phyloP scores from a whole-genome alignment of 2,113 vertebrate species.

The Felis chaus region DNA sequence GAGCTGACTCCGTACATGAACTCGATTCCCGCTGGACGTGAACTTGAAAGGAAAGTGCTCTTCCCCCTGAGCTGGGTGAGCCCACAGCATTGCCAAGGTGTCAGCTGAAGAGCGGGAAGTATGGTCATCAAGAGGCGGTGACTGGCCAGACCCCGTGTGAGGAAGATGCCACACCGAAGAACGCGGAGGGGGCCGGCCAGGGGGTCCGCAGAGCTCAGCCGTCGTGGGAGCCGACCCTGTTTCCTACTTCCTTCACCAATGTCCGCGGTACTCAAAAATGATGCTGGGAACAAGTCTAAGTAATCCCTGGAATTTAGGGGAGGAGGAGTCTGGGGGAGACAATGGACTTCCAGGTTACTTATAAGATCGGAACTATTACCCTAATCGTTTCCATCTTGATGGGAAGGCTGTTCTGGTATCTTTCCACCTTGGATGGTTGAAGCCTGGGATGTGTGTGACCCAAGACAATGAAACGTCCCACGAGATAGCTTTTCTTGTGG shows the following conservation, averaged over 20 bases:
- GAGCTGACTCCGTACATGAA: not conserved
- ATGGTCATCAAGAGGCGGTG: no score
- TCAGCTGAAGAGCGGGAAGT: no score
- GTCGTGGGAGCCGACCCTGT: accelerated
- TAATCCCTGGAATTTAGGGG: not conserved
- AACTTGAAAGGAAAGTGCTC: not conserved
- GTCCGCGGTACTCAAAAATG: not conserved
- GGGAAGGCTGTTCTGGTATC: not conserved
- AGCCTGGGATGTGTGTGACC: not conserved
- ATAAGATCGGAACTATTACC: not conserved
- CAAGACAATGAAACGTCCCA: not conserved
- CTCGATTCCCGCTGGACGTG: not conserved
- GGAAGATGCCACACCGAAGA: not conserved
- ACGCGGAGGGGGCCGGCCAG: not conserved
- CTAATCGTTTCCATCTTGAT: not conserved
- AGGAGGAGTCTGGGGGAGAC: not conserved
- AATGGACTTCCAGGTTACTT: not conserved
- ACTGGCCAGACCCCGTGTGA: not conserved
- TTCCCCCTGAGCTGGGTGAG: not conserved
- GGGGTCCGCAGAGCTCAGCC: not conserved
- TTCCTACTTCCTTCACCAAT: not conserved
- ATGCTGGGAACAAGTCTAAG: not conserved
- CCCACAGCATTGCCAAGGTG: not conserved
- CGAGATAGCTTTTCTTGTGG: not conserved
- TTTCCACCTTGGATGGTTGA: not conserved